Base-by-base conservation (phyloP, 2,797 vertebrate species). In the Leptatherina wallacei region DNA sequence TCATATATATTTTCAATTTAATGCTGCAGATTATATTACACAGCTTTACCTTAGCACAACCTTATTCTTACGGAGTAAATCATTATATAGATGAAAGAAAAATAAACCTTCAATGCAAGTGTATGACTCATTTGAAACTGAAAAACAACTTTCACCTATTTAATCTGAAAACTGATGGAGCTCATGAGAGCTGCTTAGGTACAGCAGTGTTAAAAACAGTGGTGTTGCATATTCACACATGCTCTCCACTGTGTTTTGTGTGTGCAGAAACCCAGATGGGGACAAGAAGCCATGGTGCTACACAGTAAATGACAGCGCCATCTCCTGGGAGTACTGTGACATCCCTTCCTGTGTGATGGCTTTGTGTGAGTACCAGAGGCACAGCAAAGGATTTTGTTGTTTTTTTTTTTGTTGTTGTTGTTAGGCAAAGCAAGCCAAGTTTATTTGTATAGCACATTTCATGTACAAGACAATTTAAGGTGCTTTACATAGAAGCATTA, bases 271-370 rank as follows among this genome's bases (percentile, higher is more conserved):
- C 88, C 96, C 96, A 4, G 97, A 99, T 67, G 78, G 89, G 22
- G 97, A 99, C 71, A 93, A 93, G 71, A 93, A 77, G 77, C 97
- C 97, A 0, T 99, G 98, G 97, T 99, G 97, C 88, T 99, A 98
- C 83, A 95, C 94, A 27, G 81, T 95, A 82, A 94, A 89, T 81
- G 89, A 95, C 47, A 85, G 88, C 24, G 85, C 82, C n/a, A 93
- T 99, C 73, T 98, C 97, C 78, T 99, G 97, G 98, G 97, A 95
- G 11, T 95, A 97, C 78, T 99, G 97, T 73, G 84, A 84, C 29
- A 35, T 99, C 80, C 84, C 83, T 1, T 40, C 77, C 55, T 99
- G 97, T 61, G 75, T 89, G 90, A 94, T 61, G 84, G 5, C 71
- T 42, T 18, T 71, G 60, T 69, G 94, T 95, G 78, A 95, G 94